Evolutionary conservation across 2,888 invertebrate species (phyloP), one percentile per base, ranked within the genome.

Genomic region (Aphrophora alni): DNA sequence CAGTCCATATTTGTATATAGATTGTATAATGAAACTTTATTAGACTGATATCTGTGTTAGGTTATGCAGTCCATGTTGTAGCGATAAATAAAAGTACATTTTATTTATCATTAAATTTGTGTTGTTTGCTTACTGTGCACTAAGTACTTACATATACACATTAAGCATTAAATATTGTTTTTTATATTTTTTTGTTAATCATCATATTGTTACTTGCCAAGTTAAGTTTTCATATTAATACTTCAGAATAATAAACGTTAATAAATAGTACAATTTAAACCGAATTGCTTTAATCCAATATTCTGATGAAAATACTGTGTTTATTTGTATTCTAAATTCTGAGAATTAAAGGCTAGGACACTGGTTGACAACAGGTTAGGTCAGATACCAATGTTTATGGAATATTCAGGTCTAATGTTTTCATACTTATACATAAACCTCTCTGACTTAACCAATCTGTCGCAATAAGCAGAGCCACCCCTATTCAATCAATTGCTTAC

Each of bases 41-140:
- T 59, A 59, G 59, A 59, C 59, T 59, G 59, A 59, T 59, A 59
- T 59, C 59, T 59, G 59, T 59, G 59, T 59, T 59, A 59, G 59
- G 21, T 21, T 59, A 59, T 59, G 59, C 59, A 59, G 59, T 21
- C 59, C 21, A 21, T 59, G 59, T 59, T 59, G 59, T 59, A 59
- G 59, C 44, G 44, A 44, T 44, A 44, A 44, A 44, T 44, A 44
- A 44, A 14, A 33, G 4, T 44, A 10, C 8, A 44, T 14, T 44
- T 44, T 44, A 44, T 44, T 44, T 44, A 59, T 59, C n/a, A 59
- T 21, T 59, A 5, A 59, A 59, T 21, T 59, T 59, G 59, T 59
- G 59, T 59, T 59, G 59, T 59, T 59, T 8, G 59, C 59, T 59
- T 59, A 59, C n/a, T 59, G 59, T 59, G 59, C 59, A 59, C 59